A percentile compares a stretch with the other conserved stretches of the same genome.
Conservation (phyloP, 2,113 vertebrate genomes). For the Donacobius atricapilla region DNA sequence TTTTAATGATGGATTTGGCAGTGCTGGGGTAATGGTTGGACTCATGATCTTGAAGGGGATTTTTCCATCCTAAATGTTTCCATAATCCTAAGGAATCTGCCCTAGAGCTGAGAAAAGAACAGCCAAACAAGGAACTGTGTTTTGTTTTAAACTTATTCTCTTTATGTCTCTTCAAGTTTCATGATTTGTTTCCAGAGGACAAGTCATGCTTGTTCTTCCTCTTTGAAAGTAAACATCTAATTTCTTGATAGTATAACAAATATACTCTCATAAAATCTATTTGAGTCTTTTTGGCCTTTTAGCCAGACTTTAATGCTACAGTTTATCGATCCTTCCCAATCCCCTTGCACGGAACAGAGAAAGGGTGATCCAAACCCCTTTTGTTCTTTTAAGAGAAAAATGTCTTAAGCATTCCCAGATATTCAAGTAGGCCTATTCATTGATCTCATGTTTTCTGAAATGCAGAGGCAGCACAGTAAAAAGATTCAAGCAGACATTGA, state of each 20-base stretch:
- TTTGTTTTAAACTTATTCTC: background rate
- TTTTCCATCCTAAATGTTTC: background rate
- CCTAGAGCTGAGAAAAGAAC: background rate
- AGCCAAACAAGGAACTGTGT: background rate
- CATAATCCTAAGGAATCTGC: background rate
- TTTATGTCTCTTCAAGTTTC: background rate
- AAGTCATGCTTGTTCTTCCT: background rate
- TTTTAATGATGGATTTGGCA: background rate
- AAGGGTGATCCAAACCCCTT: background rate
- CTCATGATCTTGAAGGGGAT: background rate
- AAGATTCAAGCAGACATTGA: background rate
- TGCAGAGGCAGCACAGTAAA: background rate
- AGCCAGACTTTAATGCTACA: background rate
- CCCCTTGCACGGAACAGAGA: background rate
- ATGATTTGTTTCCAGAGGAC: background rate
- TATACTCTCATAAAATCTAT: background rate
- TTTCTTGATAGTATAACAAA: background rate
- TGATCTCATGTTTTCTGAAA: background rate
- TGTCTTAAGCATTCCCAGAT: background rate
- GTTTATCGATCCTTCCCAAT: background rate
- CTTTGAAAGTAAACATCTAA: background rate
- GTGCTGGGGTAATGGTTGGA: fast-evolving
- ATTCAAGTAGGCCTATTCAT: background rate
- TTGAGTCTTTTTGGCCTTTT: background rate
- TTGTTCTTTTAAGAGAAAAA: background rate